Conservation (phyloP, 2,888 invertebrate species). For the Synanthedon vespiformis region DNA sequence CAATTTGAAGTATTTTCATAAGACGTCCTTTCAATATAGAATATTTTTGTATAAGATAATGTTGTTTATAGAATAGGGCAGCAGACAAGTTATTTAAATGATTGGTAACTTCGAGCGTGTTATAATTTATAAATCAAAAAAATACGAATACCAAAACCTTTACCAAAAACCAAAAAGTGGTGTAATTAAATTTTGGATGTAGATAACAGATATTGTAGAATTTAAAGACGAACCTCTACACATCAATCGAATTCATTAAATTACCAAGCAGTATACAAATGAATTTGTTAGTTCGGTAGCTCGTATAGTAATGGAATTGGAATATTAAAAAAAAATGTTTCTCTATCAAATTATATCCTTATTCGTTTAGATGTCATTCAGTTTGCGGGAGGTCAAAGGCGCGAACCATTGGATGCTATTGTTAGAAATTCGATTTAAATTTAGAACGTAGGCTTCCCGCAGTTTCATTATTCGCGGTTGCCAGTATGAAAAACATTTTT, state of each 20-base stretch:
- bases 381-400: conserved; percentile 39
- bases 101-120: too few species aligned
- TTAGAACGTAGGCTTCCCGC: conserved; percentile 52
- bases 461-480: conserved; percentile 59
- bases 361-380: conserved; percentile 47
- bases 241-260: conserved; percentile 21
- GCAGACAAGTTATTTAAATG: too few species aligned
- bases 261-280: conserved; percentile 16
- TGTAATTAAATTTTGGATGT: too few species aligned
- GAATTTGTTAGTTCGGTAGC: conserved; percentile 50
- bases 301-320: conserved; percentile 31
- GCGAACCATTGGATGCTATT: conserved; percentile 55
- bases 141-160: too few species aligned
- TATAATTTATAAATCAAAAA: too few species aligned
- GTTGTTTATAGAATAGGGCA: too few species aligned
- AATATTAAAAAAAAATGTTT: conserved; percentile 28
- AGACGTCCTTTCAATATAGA: too few species aligned
- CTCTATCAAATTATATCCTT: conserved; percentile 27
- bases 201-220: too few species aligned
- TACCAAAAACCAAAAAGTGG: too few species aligned
- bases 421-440: conserved; percentile 54
- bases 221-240: too few species aligned
- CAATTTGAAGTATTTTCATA: too few species aligned
- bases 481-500: conserved; percentile 47
- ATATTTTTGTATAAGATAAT: too few species aligned